Evolutionary conservation across 2,888 invertebrate genomes (phyloP).

Genomic region (Orgyia antiqua): DNA sequence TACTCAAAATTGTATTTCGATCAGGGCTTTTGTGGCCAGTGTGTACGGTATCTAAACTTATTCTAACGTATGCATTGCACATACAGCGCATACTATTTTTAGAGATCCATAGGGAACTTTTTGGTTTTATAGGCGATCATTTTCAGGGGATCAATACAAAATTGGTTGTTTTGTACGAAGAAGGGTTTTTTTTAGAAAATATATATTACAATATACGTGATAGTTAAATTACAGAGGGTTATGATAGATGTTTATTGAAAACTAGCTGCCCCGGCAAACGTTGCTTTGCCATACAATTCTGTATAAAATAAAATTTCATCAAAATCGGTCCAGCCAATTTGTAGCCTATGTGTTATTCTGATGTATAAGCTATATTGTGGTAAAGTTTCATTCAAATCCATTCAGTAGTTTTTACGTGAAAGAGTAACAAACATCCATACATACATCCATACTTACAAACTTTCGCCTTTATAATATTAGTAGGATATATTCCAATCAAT

Average conservation of each 20-base stretch:
- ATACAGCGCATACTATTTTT: conserved; percentile 51
- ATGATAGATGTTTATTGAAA: conserved; percentile 29
- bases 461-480: no score
- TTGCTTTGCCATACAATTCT: no score
- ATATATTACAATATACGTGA: conserved; percentile 50
- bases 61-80: conserved; percentile 49
- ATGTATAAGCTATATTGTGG: no score
- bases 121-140: conserved; percentile 62
- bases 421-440: no score
- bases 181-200: conserved; percentile 46
- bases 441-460: no score
- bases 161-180: conserved; percentile 56
- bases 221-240: conserved; percentile 25
- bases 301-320: no score
- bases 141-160: conserved; percentile 63
- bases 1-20: conserved; percentile 4
- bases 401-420: no score
- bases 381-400: no score
- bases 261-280: no score
- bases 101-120: conserved; percentile 50
- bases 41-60: conserved; percentile 24
- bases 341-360: no score
- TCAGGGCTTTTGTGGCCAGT: conserved; percentile 9
- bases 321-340: no score
- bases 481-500: no score